phyloP scores from a whole-genome alignment of 2,113 vertebrate species.

The Origma solitaria region DNA sequence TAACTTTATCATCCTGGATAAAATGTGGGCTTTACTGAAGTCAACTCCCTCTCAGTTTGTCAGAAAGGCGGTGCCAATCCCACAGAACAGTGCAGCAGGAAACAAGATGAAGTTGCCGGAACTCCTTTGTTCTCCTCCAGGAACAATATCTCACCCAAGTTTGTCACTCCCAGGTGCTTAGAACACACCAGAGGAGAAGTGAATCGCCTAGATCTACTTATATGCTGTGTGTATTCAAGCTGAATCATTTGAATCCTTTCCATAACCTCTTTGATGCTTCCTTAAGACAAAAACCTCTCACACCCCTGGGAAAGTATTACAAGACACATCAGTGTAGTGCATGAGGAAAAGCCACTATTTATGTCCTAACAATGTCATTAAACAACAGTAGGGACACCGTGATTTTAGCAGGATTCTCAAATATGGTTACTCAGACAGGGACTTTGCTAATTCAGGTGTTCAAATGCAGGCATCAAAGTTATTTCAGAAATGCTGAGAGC shows the following conservation, averaged over 20 bases:
- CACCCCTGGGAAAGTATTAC: background rate
- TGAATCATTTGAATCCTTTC: background rate
- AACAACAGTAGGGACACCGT: background rate
- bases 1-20: background rate
- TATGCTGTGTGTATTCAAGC: background rate
- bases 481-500: background rate
- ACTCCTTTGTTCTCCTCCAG: background rate
- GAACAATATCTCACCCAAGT: background rate
- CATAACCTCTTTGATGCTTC: background rate
- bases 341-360: background rate
- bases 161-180: background rate
- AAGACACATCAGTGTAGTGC: background rate
- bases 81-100: background rate
- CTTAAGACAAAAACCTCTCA: background rate
- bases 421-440: background rate
- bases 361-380: background rate
- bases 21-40: background rate
- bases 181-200: background rate
- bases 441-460: background rate
- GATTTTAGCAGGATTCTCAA: background rate
- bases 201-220: background rate
- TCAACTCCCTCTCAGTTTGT: background rate
- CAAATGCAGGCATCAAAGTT: background rate
- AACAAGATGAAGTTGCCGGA: background rate
- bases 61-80: background rate